Percentiles rank a stretch among this genome's conserved stretches.
Conservation (phyloP, 2,113 vertebrate species). For the Cervus canadensis region DNA sequence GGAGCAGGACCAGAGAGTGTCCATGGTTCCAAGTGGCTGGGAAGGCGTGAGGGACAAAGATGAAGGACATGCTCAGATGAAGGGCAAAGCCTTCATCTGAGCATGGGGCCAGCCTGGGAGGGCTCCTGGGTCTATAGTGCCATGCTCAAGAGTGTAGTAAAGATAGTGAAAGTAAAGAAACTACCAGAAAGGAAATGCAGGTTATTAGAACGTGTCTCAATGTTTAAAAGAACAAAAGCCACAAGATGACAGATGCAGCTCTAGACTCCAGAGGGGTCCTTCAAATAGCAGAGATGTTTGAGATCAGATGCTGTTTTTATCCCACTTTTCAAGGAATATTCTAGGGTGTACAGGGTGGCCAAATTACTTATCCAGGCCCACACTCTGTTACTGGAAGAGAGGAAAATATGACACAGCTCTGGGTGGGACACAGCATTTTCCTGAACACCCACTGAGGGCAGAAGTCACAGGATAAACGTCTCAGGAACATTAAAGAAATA, state of each 20-base stretch:
- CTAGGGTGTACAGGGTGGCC: neutral
- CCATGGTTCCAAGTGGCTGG: neutral
- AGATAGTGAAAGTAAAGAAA: neutral
- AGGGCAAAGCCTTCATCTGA: neutral
- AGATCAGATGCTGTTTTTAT: neutral
- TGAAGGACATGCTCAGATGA: neutral
- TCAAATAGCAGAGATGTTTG: neutral
- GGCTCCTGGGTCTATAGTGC: neutral
- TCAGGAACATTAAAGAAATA: neutral
- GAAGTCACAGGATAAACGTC: neutral
- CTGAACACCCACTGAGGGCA: neutral
- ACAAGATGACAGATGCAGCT: neutral
- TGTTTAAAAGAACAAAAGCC: neutral
- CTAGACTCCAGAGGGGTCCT: neutral
- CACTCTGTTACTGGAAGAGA: neutral
- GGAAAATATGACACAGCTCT: neutral
- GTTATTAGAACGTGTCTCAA: neutral
- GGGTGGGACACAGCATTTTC: neutral
- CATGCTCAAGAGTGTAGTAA: neutral
- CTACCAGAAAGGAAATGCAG: neutral
- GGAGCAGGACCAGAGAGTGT: neutral
- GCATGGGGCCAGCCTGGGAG: neutral
- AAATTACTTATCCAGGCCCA: neutral
- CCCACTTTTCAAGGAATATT: neutral
- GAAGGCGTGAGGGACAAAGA: neutral